Evolutionary conservation across 1,140 invertebrate genomes (phyloP), one percentile per base, ranked within the genome.

Genomic region (Lutraria rhynchaena): DNA sequence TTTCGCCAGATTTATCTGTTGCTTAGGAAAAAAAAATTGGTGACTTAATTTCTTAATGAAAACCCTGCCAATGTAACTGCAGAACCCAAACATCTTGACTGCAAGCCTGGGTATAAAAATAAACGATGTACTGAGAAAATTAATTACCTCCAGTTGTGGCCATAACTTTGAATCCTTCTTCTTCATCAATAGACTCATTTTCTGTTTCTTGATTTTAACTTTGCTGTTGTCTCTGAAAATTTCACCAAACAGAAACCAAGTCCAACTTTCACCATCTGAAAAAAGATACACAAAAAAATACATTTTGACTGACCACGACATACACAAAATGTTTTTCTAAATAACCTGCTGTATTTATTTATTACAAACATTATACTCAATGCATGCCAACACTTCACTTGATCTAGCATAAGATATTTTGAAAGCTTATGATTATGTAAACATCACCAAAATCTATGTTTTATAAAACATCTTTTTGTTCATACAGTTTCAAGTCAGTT

Each of bases 161-260:
- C 78, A 81, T 13, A 29, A 15, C 13, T 35, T 24, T 35, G 24
- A 24, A 3, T 53, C 60, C 46, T 73, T 81, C 44, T 81, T 81
- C 57, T 81, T 73, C 78, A 81, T 81, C 9, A 51, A 27, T 24
- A 81, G 33, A 41, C 27, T 63, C 24, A 81, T 73, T 46, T 37
- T 73, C 15, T 61, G 69, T 61, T 73, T 73, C 49, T 81, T 81
- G 9, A 81, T 55, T 29, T 61, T 73, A 51, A 81, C 78, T 35
- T 57, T 9, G 29, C 78, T 81, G 4, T 73, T 31, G 35, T 81
- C 78, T 51, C 69, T 60, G 31, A 63, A 33, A n/a, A 81, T 81
- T 19, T 81, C 78, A 63, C 22, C 57, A 65, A n/a, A 49, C 13
- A 81, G 33, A 17, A 27, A n/a, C 69, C 67, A 65, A 33, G 67